These are phyloP conservation scores for Actinopyga echinites DNA, from an alignment of 53 echinoderm and acorn worm species.

Conservation along the genomic window DNA sequence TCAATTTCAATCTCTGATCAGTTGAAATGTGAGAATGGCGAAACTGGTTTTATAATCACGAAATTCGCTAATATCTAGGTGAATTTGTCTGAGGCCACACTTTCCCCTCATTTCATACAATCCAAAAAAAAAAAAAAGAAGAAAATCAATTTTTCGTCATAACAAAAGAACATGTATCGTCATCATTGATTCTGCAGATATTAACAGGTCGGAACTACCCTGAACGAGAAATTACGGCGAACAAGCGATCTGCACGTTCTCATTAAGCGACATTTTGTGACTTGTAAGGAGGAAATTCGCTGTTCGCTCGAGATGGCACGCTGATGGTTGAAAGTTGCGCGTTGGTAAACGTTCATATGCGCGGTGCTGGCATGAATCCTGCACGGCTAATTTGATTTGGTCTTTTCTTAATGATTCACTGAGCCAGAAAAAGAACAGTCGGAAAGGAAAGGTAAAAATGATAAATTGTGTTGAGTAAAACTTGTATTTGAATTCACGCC, in stretches of 20 bases:
- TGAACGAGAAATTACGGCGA: conserved; percentile 4
- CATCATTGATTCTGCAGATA: conserved; percentile 26
- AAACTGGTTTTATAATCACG: conserved; percentile 27
- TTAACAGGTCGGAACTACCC: conserved; percentile 31
- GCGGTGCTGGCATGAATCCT: conserved; percentile 20
- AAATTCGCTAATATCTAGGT: conserved; percentile 17
- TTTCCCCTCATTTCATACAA: not conserved
- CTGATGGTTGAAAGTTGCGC: not conserved
- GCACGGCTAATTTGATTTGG: conserved; percentile 40
- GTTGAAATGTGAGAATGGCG: not conserved
- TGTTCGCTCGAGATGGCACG: conserved; percentile 31
- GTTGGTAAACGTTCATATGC: conserved; percentile 18
- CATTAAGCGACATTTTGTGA: conserved; percentile 4
- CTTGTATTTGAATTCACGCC: conserved; percentile 31
- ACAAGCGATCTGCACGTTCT: conserved; percentile 16
- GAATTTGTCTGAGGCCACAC: conserved; percentile 1
- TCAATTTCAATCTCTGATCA: not conserved
- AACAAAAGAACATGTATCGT: conserved; percentile 10
- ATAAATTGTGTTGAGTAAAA: conserved; percentile 15
- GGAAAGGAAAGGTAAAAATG: not conserved
- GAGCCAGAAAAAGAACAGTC: conserved; percentile 10
- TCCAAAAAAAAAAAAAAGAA: not conserved
- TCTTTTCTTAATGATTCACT: conserved; percentile 20
- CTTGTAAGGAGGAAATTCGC: conserved; percentile 11
- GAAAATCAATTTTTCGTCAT: conserved; percentile 48